These are phyloP conservation scores for Patella pellucida DNA, from an alignment of 2,888 invertebrate species.

Conservation along the genomic window DNA sequence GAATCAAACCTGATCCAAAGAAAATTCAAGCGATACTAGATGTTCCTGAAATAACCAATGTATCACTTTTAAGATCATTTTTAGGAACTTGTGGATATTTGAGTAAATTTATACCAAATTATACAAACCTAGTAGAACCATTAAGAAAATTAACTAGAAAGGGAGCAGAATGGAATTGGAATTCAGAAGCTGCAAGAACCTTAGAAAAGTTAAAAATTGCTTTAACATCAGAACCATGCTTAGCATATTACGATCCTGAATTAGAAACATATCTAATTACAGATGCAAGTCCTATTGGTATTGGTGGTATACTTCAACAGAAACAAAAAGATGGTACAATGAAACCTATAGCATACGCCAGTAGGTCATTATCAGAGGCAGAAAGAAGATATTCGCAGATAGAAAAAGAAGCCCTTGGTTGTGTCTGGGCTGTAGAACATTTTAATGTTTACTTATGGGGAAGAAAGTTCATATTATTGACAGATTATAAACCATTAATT, in stretches of 20 bases:
- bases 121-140: background rate
- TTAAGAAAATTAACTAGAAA: constrained; percentile 14
- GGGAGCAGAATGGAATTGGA: constrained; percentile 37
- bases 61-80: background rate
- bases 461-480: constrained; percentile 33
- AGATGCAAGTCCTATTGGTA: constrained; percentile 47
- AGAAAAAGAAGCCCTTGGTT: constrained; percentile 47
- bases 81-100: constrained; percentile 1
- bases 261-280: constrained; percentile 40
- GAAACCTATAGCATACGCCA: constrained; percentile 40
- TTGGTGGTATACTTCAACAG: constrained; percentile 44
- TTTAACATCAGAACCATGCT: constrained; percentile 32
- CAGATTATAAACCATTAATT: constrained; percentile 56
- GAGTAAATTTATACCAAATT: background rate
- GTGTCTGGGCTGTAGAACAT: constrained; percentile 52
- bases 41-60: constrained; percentile 1
- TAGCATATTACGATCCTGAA: constrained; percentile 41
- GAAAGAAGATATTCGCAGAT: constrained; percentile 51
- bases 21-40: background rate
- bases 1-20: background rate
- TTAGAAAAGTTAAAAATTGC: constrained; percentile 39
- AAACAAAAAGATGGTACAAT: constrained; percentile 18
- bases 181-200: constrained; percentile 25
- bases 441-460: constrained; percentile 54
- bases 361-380: constrained; percentile 39